Evolutionary conservation across 2,113 vertebrate species (phyloP), one percentile per base, ranked within the genome.

Genomic region (Brachyistius frenatus): DNA sequence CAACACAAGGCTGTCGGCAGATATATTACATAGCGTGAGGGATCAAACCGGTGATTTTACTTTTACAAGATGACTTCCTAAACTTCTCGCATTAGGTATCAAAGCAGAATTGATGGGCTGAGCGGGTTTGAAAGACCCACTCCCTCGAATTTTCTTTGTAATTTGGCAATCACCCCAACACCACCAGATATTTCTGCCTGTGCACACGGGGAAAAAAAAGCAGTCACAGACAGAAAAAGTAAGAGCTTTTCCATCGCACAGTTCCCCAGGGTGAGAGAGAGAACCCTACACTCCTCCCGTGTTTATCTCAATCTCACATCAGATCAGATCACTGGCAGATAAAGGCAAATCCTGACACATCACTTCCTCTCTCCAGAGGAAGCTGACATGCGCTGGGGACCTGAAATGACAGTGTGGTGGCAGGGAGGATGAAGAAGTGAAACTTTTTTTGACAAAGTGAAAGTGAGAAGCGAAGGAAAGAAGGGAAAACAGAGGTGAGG

Each of bases 261-360:
- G 64, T 50, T 83, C 83, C 80, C 86, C 4, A 23, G 75, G 72
- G 88, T 32, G 73, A 63, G 47, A 71, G 52, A 61, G 77, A 57
- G 77, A 88, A 76, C 46, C 66, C 55, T 69, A 62, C 77, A 49
- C 78, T 83, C 73, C 70, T 74, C 80, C 73, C 3, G 52, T 76
- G 78, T 83, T 90, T 91, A 93, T 94, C 90, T 83, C 90, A 67
- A 90, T 90, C 88, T 90, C 78, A 69, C 80, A 91, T 91, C 92
- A 85, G 91, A 93, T 94, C 92, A 92, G 90, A 94, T 94, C 92
- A 89, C 82, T 81, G 84, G 82, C 84, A 67, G 93, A 94, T 94
- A 92, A 90, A 88, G 84, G 86, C 86, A 64, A 69, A 87, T 91
- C 89, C 91, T 91, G 88, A 86, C 85, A 71, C 87, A 92, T 92